Conservation (phyloP, 1,140 invertebrate genomes). For the Tetragonula clypearis region DNA sequence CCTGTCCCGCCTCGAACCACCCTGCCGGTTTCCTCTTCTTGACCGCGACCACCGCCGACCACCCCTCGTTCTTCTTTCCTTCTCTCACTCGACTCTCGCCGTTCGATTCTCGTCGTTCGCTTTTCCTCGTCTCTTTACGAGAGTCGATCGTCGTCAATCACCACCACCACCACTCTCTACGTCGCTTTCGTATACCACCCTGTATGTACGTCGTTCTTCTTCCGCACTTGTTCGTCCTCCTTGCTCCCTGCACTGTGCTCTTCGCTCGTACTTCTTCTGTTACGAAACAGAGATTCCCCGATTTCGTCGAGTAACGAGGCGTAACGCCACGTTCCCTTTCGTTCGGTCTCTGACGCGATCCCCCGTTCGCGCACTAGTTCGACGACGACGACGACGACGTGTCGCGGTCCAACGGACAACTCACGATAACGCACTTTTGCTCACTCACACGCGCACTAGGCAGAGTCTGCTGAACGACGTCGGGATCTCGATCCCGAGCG, state of each 20-base stretch:
- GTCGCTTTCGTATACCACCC: too few relatives aligned
- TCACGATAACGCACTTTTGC: slow-evolving; percentile 2
- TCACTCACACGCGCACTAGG: slow-evolving; percentile 34
- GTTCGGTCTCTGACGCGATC: too few relatives aligned
- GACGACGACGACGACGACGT: not conserved
- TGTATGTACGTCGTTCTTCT: too few relatives aligned
- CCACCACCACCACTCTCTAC: too few relatives aligned
- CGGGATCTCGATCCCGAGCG: not conserved
- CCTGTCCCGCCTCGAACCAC: slow-evolving; percentile 80
- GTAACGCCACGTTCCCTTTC: too few relatives aligned
- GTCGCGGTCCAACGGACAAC: not conserved
- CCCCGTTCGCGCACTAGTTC: not conserved
- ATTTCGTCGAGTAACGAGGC: too few relatives aligned
- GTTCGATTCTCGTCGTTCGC: not conserved
- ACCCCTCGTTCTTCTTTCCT: not conserved
- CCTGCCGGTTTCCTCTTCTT: slow-evolving; percentile 71
- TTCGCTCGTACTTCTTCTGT: too few relatives aligned
- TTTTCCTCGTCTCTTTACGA: not conserved
- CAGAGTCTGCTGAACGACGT: not conserved
- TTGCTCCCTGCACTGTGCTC: too few relatives aligned
- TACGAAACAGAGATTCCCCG: too few relatives aligned
- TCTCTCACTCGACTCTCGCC: not conserved
- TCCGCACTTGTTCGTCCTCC: too few relatives aligned
- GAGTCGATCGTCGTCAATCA: not conserved
- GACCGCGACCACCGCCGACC: slow-evolving; percentile 35